Base-by-base conservation (phyloP, 2,113 vertebrate genomes). In the Cathartes aura region DNA sequence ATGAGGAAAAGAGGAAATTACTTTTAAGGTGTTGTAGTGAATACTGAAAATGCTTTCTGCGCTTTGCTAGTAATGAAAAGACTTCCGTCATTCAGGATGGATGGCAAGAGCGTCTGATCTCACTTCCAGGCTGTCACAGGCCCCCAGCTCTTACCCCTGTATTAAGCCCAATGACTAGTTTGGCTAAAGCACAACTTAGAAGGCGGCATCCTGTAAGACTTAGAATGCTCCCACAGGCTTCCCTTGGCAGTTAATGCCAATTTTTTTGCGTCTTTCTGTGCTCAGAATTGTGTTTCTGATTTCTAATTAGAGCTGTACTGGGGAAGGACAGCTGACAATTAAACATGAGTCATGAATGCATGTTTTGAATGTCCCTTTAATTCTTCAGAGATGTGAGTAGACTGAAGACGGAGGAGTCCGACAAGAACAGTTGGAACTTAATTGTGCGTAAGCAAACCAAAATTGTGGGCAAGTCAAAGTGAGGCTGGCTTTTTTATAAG, bases 291-390 rank as follows among this genome's bases (percentile, higher is more conserved):
- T 79, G 36, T 58, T 94, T 87, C 70, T 95, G 53, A 83, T 94
- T 95, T 94, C 59, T 94, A 93, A 96, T 96, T 96, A 96, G 74
- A 86, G 45, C 29, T 92, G 47, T 56, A 21, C 58, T 68, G 38
- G 56, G 67, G 52, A 91, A 71, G 60, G 45, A 87, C 59, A 87
- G 64, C 70, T 90, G 84, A 50, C 60, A 94, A 95, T 95, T 95
- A 97, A 93, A n/a, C 4, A 5, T 75, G 90, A 91, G 36, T 95
- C 85, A 93, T n/a, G 59, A 82, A 68, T 29, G 29, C 0, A 0
- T 72, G 43, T 86, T 95, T 92, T 79, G 75, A 56, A 23, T 82
- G 70, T 75, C 78, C 84, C 87, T 97, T 90, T 94, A 93, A 95
- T 95, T 95, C 73, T 85, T 87, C 17, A 53, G 75, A 71, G n/a